Evolutionary conservation across 2,888 invertebrate species (phyloP), one percentile per base, ranked within the genome.

Genomic region (Dasypolia templi): DNA sequence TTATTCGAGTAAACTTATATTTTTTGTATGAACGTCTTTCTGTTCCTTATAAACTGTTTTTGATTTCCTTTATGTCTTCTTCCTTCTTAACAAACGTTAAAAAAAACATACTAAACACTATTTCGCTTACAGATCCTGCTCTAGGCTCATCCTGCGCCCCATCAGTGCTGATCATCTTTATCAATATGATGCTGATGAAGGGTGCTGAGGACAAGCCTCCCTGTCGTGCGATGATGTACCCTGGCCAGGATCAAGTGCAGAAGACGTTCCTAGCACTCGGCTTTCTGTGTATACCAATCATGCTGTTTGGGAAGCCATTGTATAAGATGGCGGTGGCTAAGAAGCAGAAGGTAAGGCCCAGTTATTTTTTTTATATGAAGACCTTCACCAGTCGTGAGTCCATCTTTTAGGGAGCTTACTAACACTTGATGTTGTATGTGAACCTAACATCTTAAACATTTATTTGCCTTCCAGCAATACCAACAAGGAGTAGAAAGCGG

Each of bases 231-330:
- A 97, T 95, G 86, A 97, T 97, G 97, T 97, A 97, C 79, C 92
- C 94, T 0, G 96, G 96, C 0, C 97, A 97, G 89, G 93, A 93
- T 0, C 88, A 84, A 0, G 84, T 98, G 6, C 98, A 98, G 93
- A 95, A 94, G 67, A 92, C 97, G 6, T 97, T 98, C 79, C 94
- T 98, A 49, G 89, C 97, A 1, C 83, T 97, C 0, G 97, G 98
- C 0, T 91, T 98, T 11, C 67, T 97, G 0, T 98, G 98, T 89
- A 96, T 98, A 59, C 98, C 98, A 0, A 94, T 98, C 49, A 97
- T 99, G 97, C 94, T 99, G 77, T 94, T 98, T 22, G 97, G 98
- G 7, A 98, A 98, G 90, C 99, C 99, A 0, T 92, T 98, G 29
- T 96, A 97, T 85, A 95, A 97, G 59, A 94, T 96, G 82, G 81